Evolutionary conservation across 2,888 invertebrate species (phyloP), one percentile per base, ranked within the genome.

Genomic region (Hemithea aestivaria): DNA sequence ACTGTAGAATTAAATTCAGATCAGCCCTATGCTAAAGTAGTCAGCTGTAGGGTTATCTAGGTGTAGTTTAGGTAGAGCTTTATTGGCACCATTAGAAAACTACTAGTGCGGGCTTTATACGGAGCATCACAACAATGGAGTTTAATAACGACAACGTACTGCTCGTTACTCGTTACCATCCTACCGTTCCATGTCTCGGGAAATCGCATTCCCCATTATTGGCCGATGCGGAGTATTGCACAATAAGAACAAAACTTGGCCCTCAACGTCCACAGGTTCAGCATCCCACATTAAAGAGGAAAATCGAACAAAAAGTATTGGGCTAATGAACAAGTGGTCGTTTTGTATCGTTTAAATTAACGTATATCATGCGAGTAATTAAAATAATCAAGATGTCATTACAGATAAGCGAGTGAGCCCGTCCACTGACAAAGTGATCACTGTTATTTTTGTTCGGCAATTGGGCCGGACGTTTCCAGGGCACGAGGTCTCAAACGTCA

Each of bases 21-120:
- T n/a, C n/a, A n/a, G n/a, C n/a, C n/a, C n/a, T n/a, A n/a, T n/a
- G n/a, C n/a, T n/a, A n/a, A n/a, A n/a, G n/a, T n/a, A n/a, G n/a
- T n/a, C n/a, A n/a, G n/a, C n/a, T n/a, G n/a, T n/a, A n/a, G n/a
- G n/a, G n/a, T n/a, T n/a, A n/a, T 16, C 16, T 16, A 16, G 16
- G 16, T 16, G 16, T 16, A 16, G 2, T 4, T 16, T 16, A 16
- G 16, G 16, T 72, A 64, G 70, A 26, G 65, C 65, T 77, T 77
- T 78, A 77, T 76, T 71, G 66, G 70, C 60, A 65, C 72, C 68
- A 77, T 81, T 78, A 79, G 76, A 73, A 71, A 66, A 62, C 65
- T 59, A 66, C 65, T 62, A 63, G 57, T 46, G 60, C 62, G 56
- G 68, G 61, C 72, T 73, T 73, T 74, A 78, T 77, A 79, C 63